Conservation (phyloP, 2,113 vertebrate species). For the Myodes glareolus region DNA sequence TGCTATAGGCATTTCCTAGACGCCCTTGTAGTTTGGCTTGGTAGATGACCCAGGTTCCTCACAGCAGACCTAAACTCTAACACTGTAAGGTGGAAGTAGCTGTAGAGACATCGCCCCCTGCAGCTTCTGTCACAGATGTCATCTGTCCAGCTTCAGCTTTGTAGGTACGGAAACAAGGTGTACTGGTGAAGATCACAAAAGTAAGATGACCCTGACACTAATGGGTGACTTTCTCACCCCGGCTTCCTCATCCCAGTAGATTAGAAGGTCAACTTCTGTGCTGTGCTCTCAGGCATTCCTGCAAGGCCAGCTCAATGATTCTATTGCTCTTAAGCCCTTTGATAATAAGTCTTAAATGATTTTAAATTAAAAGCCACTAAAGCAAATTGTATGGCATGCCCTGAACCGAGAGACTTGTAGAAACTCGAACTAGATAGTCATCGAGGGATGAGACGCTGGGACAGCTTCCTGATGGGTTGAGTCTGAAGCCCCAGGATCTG, state of each 20-base stretch:
- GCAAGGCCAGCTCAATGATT: neutral
- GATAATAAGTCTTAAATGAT: neutral
- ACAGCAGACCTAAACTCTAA: neutral
- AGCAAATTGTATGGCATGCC: neutral
- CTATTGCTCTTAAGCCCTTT: neutral
- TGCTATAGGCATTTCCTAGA: neutral
- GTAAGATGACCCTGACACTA: neutral
- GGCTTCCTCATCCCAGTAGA: neutral
- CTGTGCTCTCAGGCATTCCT: neutral
- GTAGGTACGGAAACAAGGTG: neutral
- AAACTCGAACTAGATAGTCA: neutral
- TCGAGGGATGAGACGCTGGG: neutral
- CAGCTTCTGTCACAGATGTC: neutral
- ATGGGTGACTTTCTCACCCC: neutral
- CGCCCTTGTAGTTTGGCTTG: neutral
- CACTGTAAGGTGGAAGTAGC: neutral
- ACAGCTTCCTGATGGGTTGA: neutral
- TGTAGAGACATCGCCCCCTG: neutral
- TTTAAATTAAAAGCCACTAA: neutral
- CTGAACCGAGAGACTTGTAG: neutral
- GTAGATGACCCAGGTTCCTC: neutral
- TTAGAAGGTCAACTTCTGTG: neutral
- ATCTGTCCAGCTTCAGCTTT: neutral
- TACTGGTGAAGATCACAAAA: neutral
- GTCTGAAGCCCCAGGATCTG: neutral